Base-by-base conservation (phyloP, 2,888 invertebrate species). In the Branchipolynoe longqiensis region DNA sequence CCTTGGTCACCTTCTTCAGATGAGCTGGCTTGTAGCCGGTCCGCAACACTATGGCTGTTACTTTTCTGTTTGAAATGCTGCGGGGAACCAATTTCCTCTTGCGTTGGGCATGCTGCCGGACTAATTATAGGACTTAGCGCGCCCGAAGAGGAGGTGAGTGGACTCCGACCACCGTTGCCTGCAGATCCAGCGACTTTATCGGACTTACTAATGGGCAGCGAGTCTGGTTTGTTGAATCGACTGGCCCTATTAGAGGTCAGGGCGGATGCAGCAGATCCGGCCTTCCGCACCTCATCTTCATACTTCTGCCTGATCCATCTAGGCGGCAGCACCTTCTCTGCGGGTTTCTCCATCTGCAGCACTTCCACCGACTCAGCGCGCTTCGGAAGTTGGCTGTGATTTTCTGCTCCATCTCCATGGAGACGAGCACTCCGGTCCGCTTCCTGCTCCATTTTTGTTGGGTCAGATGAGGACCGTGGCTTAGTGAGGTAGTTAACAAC, bases 301-400 rank as follows among this genome's bases (percentile, higher is more conserved):
- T 74, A 86, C 40, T 64, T 48, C 48, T 84, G 73, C 31, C 48
- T 73, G 8, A 86, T n/a, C 59, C 74, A 78, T 8, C 73, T 40
- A 1, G 86, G 62, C 25, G 83, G 73, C 2, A 83, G 86, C 31
- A 78, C 48, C 59, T 18, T 54, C 36, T 82, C 56, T 2, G 18
- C 64, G 6, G 25, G 18, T n/a, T 83, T 40, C 54, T 41, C 69
- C 4, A n/a, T 41, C 41, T 62, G 22, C 28, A 78, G 48, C 41
- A 33, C 48, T 14, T 85, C 85, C 58, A 85, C 58, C n/a, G 81
- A 81, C 31, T 69, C 85, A n/a, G 81, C 62, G 14, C 85, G 36
- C 25, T 85, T 38, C 4, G 73, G 25, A 0, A 33, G 33, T 14
- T 41, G 2, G 22, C n/a, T n/a, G 8, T 28, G 56, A 1, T 0